These are phyloP conservation scores for Perca flavescens DNA, from an alignment of 2,113 vertebrate species.

Conservation along the genomic window DNA sequence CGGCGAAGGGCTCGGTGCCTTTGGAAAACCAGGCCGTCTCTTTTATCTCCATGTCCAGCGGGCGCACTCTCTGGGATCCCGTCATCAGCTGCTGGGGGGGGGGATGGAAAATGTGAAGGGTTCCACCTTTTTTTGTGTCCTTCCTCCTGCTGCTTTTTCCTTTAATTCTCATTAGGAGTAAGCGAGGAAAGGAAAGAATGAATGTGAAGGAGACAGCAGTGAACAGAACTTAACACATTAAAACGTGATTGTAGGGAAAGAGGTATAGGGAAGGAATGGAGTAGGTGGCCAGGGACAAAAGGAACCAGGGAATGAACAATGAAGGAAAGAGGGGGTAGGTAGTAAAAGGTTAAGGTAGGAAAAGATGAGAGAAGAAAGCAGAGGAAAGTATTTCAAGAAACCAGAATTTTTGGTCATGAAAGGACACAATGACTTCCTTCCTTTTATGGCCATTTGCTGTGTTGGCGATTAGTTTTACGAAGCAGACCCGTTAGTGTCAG, in stretches of 20 bases:
- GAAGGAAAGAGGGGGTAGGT: too few species aligned
- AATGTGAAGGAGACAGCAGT: not conserved
- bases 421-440: too few species aligned
- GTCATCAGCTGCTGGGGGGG: not conserved
- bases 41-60: not conserved
- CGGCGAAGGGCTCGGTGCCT: constrained; percentile 29
- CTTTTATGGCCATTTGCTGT: too few species aligned
- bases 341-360: not conserved
- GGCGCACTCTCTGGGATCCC: not conserved
- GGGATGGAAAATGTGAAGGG: not conserved
- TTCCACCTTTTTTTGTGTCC: not conserved
- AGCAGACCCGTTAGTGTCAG: too few species aligned
- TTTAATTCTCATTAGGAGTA: not conserved
- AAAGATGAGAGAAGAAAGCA: too few species aligned
- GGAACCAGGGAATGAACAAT: not conserved
- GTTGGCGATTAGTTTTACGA: too few species aligned
- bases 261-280: not conserved
- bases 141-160: not conserved
- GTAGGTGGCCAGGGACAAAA: not conserved
- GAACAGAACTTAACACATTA: not conserved
- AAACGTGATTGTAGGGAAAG: not conserved
- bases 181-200: not conserved
- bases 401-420: too few species aligned
- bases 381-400: too few species aligned
- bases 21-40: constrained; percentile 49